phyloP scores from a whole-genome alignment of 2,888 invertebrate genomes.

The Ceramica pisi region DNA sequence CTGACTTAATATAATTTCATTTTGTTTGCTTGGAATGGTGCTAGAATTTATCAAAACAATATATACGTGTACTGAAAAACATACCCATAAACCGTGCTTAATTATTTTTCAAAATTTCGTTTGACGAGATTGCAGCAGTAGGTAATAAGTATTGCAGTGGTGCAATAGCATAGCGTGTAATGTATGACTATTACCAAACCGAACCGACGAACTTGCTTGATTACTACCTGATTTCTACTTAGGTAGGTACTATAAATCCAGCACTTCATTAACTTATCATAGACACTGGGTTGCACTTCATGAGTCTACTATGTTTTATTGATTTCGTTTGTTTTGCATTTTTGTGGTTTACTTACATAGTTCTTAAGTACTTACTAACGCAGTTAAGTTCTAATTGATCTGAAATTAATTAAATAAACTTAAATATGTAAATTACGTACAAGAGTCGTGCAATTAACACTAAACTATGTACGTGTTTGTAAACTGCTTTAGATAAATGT shows the following conservation, averaged over 20 bases:
- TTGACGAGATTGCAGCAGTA: neutral
- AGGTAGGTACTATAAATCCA: neutral
- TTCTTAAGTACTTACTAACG: no score
- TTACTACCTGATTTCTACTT: conserved; percentile 14
- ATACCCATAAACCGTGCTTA: neutral
- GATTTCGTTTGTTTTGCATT: no score
- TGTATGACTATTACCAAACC: conserved; percentile 28
- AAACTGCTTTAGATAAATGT: no score
- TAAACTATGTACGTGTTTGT: no score
- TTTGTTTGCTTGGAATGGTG: neutral
- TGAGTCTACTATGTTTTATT: no score
- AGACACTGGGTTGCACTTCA: no score
- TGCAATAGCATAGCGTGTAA: conserved; percentile 28
- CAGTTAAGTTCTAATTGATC: no score
- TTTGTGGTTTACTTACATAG: no score
- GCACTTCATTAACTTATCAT: neutral
- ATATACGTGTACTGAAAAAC: neutral
- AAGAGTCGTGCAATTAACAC: no score
- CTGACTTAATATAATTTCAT: neutral
- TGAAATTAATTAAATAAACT: no score
- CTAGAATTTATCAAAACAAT: neutral
- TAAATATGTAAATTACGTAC: no score
- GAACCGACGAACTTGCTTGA: conserved; percentile 29
- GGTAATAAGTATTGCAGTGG: conserved; percentile 12
- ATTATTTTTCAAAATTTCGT: neutral